phyloP scores from a whole-genome alignment of 2,888 invertebrate genomes.

The Xylophagus ater region DNA sequence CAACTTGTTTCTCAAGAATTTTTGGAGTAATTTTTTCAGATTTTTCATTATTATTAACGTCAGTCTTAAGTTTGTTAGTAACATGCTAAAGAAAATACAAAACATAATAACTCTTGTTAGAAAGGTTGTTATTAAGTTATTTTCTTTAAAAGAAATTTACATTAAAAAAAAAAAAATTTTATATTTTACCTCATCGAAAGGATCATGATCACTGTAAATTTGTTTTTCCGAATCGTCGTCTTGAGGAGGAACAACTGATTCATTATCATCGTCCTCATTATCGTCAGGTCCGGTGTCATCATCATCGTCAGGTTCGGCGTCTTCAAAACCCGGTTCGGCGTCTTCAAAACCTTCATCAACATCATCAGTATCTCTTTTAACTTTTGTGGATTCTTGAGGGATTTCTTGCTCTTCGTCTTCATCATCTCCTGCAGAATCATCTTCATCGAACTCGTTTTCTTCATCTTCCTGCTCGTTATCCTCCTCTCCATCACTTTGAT shows the following conservation, averaged over 20 bases:
- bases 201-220: constrained; percentile 31
- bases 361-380: constrained; percentile 21
- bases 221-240: too few species aligned
- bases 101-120: too few species aligned
- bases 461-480: constrained; percentile 28
- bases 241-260: constrained; percentile 7
- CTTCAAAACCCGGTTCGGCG: constrained; percentile 20
- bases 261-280: constrained; percentile 21
- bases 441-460: constrained; percentile 28
- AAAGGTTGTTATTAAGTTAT: too few species aligned
- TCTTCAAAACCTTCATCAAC: constrained; percentile 20
- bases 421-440: constrained; percentile 15
- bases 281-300: constrained; percentile 24
- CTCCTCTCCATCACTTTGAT: constrained; percentile 23
- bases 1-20: constrained; percentile 11
- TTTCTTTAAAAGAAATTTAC: constrained; percentile 5
- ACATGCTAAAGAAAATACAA: too few species aligned
- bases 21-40: constrained; percentile 2
- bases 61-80: too few species aligned
- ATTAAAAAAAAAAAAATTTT: constrained; percentile 11
- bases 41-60: too few species aligned
- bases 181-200: constrained; percentile 41
- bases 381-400: constrained; percentile 13
- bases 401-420: constrained; percentile 29
- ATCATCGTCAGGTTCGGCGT: constrained; percentile 21